phyloP scores from a whole-genome alignment of 53 echinoderm and acorn worm genomes.

The Astropecten irregularis region DNA sequence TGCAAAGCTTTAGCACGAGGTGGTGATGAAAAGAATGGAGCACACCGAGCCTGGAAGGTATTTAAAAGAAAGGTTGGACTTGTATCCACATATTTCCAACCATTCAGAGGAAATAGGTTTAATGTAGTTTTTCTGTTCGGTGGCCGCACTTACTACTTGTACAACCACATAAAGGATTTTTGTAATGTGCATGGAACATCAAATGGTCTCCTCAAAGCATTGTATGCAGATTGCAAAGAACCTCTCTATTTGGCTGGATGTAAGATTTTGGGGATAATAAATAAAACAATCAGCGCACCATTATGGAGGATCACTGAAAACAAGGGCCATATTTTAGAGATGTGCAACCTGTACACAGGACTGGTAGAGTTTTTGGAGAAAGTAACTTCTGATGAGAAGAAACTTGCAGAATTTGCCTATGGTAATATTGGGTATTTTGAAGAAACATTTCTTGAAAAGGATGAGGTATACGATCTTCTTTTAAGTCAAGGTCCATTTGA shows the following conservation, averaged over 20 bases:
- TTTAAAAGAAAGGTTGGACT: constrained; percentile 17
- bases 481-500: constrained; percentile 50
- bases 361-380: constrained; percentile 50
- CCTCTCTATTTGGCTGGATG: constrained; percentile 54
- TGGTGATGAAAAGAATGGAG: constrained; percentile 57
- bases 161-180: constrained; percentile 58
- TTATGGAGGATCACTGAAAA: constrained; percentile 60
- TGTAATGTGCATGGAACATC: constrained; percentile 55
- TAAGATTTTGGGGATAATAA: constrained; percentile 55
- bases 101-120: constrained; percentile 38
- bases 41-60: constrained; percentile 35
- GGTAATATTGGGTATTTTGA: constrained; percentile 39
- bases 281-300: constrained; percentile 59
- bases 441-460: constrained; percentile 45
- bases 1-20: constrained; percentile 51
- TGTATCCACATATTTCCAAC: constrained; percentile 26
- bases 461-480: constrained; percentile 40
- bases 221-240: constrained; percentile 45
- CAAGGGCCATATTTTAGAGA: constrained; percentile 59
- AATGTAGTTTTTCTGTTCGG: constrained; percentile 63
- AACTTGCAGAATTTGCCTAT: constrained; percentile 57
- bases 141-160: constrained; percentile 32
- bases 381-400: constrained; percentile 22
- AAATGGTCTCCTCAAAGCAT: constrained; percentile 52
- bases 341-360: constrained; percentile 50